A percentile compares a stretch with the other conserved stretches of the same genome.
These are phyloP conservation scores for Anoura caudifer DNA, from an alignment of 2,113 vertebrate species.

Conservation along the genomic window DNA sequence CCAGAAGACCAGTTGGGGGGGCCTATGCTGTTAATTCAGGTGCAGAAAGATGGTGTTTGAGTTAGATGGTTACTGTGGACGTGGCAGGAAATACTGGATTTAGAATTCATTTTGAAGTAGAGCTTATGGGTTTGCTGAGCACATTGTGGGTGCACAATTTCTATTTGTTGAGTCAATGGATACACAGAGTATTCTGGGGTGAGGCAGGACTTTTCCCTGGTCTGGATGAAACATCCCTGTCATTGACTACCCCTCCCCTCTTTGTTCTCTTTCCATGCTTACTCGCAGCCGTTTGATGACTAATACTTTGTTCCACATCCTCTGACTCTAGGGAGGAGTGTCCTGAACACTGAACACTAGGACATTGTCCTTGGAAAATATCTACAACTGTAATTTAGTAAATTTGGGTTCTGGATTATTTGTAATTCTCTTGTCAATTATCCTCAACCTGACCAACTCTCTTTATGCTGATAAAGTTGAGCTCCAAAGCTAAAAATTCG, in stretches of 20 bases:
- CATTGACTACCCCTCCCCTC: background rate
- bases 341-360: background rate
- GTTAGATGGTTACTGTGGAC: background rate
- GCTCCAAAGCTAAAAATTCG: background rate
- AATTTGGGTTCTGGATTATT: background rate
- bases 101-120: background rate
- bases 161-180: background rate
- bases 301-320: background rate
- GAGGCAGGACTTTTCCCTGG: background rate
- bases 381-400: background rate
- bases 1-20: background rate
- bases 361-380: background rate
- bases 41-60: background rate
- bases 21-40: background rate
- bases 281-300: background rate
- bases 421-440: slow-evolving; percentile 4
- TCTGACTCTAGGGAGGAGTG: background rate
- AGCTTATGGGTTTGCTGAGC: background rate
- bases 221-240: background rate
- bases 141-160: background rate
- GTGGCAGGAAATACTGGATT: background rate
- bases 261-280: background rate
- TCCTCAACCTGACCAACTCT: background rate
- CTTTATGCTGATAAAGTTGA: background rate
- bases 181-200: background rate